phyloP scores from a whole-genome alignment of 2,797 vertebrate genomes.

The Lacerta bilineata region DNA sequence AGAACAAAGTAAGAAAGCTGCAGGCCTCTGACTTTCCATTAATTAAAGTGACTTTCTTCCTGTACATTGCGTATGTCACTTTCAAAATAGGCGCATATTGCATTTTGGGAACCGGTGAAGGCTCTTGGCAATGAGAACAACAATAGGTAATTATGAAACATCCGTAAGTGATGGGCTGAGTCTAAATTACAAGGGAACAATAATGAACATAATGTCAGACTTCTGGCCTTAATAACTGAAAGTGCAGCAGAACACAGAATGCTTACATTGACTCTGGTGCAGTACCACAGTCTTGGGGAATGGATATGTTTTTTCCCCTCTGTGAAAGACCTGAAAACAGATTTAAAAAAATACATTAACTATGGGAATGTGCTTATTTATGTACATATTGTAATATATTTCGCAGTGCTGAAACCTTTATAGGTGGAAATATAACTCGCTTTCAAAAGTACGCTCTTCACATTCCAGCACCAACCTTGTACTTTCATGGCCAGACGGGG shows the following conservation, averaged over 20 bases:
- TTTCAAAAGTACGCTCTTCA: background rate
- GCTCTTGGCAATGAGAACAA: background rate
- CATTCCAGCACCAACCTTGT: too few species aligned
- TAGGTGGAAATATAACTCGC: background rate
- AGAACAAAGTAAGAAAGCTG: background rate
- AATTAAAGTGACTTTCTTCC: constrained; percentile 41
- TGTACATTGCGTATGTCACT: constrained; percentile 27
- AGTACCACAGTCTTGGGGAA: background rate
- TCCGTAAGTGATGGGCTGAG: background rate
- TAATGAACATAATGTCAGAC: background rate
- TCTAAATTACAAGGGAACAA: constrained; percentile 33
- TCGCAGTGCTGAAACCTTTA: background rate
- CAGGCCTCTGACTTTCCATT: constrained; percentile 42
- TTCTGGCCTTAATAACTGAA: constrained; percentile 15
- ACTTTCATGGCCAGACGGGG: too few species aligned
- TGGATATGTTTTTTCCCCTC: fast-evolving
- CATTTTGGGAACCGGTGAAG: constrained; percentile 35
- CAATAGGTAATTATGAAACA: constrained; percentile 23
- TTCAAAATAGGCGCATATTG: constrained; percentile 3
- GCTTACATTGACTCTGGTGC: background rate
- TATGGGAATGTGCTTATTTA: background rate
- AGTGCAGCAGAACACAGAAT: background rate
- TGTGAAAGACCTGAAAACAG: background rate
- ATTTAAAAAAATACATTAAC: too few species aligned
- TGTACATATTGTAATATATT: background rate